Evolutionary conservation across 2,113 vertebrate genomes (phyloP).

Genomic region (Edolisoma coerulescens): DNA sequence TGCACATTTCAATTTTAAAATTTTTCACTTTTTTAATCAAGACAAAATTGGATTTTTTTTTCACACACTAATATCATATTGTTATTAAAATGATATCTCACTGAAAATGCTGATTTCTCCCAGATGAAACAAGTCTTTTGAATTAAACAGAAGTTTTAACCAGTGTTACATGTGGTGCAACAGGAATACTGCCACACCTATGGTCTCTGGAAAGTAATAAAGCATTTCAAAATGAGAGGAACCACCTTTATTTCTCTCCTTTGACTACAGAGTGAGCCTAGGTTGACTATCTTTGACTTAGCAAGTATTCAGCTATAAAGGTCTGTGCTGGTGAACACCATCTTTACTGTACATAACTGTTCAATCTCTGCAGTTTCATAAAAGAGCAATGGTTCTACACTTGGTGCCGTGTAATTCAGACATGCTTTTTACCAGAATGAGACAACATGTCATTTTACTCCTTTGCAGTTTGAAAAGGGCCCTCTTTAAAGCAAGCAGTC

Average conservation of each 20-base stretch:
- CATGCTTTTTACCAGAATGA: neutral
- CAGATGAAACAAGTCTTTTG: neutral
- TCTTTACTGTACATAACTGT: neutral
- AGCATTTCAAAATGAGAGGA: neutral
- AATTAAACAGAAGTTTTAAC: neutral
- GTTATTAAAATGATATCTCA: neutral
- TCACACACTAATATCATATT: neutral
- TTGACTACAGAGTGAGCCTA: neutral
- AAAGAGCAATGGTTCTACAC: neutral
- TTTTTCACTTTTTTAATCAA: neutral
- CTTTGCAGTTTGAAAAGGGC: neutral
- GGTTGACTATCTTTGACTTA: neutral
- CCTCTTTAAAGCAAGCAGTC: neutral
- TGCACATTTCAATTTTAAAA: neutral
- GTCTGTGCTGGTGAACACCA: neutral
- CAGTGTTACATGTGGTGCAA: accelerated
- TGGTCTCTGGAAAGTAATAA: neutral
- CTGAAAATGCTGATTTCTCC: neutral
- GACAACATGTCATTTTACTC: neutral
- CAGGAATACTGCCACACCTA: neutral
- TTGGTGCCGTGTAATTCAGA: neutral
- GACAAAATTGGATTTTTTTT: neutral
- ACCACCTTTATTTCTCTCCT: neutral
- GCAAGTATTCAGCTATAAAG: neutral
- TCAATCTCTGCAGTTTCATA: neutral